Percentiles rank a stretch among this genome's conserved stretches.
Conservation (phyloP, 2,888 invertebrate genomes). For the Acleris literana region DNA sequence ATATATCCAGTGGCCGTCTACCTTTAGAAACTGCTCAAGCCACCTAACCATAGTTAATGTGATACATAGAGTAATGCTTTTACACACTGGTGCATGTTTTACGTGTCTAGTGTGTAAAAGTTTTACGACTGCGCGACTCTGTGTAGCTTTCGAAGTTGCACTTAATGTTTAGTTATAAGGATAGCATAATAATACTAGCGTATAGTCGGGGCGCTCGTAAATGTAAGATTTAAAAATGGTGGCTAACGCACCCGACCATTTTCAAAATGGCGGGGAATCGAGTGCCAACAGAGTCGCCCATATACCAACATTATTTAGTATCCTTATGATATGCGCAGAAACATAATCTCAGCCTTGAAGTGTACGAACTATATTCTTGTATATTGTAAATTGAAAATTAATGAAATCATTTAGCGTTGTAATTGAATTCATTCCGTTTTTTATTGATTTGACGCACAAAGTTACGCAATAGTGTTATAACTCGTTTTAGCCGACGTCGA, state of each 20-base stretch:
- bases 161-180: slow-evolving; percentile 35
- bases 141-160: slow-evolving; percentile 53
- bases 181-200: slow-evolving; percentile 35
- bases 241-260: slow-evolving; percentile 5
- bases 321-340: slow-evolving; percentile 36
- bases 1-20: slow-evolving; percentile 5
- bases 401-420: slow-evolving; percentile 46
- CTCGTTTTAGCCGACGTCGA: slow-evolving; percentile 34
- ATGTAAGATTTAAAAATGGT: slow-evolving; percentile 44
- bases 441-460: slow-evolving; percentile 65
- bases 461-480: slow-evolving; percentile 15
- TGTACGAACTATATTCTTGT: slow-evolving; percentile 75
- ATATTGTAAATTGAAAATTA: slow-evolving; percentile 70
- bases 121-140: slow-evolving; percentile 44
- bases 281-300: slow-evolving; percentile 1
- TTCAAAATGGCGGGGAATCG: background rate
- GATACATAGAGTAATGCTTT: slow-evolving; percentile 18
- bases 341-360: slow-evolving; percentile 65
- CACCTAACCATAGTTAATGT: slow-evolving; percentile 30
- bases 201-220: slow-evolving; percentile 47
- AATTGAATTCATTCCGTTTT: slow-evolving; percentile 26
- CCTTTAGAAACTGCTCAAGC: slow-evolving; percentile 27
- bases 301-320: slow-evolving; percentile 6
- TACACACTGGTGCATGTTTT: slow-evolving; percentile 7
- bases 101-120: slow-evolving; percentile 8